Evolutionary conservation across 1,140 invertebrate species (phyloP).

Genomic region (Octopus sinensis): DNA sequence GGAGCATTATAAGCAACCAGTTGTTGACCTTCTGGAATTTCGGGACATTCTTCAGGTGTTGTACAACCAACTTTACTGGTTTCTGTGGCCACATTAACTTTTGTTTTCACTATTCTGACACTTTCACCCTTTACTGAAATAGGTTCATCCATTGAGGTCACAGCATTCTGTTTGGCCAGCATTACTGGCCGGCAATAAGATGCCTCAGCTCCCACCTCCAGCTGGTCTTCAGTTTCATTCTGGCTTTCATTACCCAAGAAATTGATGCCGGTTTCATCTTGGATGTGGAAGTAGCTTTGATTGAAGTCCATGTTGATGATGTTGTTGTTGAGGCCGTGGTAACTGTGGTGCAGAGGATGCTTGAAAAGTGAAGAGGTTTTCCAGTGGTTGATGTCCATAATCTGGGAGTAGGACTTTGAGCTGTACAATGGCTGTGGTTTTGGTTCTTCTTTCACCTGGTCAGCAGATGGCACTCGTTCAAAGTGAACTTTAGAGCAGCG

Average conservation of each 20-base stretch:
- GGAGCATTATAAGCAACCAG: background rate
- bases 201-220: conserved; percentile 10
- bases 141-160: background rate
- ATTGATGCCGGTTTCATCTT: conserved; percentile 49
- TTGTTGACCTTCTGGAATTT: background rate
- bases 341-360: background rate
- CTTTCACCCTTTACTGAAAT: background rate
- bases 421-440: background rate
- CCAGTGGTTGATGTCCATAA: background rate
- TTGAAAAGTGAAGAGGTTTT: background rate
- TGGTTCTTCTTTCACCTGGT: background rate
- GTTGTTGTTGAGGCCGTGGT: background rate
- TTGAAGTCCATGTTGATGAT: conserved; percentile 34
- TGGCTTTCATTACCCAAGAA: conserved; percentile 24
- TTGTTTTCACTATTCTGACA: background rate
- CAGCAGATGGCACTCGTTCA: background rate
- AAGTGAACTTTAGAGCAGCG: background rate
- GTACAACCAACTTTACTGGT: background rate
- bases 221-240: conserved; percentile 22
- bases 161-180: background rate
- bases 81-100: background rate
- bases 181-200: background rate
- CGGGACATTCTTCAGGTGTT: background rate
- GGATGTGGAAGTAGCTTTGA: conserved; percentile 46
- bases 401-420: conserved; percentile 6